Base-by-base conservation (phyloP, 1,140 invertebrate species). In the Varroa destructor region DNA sequence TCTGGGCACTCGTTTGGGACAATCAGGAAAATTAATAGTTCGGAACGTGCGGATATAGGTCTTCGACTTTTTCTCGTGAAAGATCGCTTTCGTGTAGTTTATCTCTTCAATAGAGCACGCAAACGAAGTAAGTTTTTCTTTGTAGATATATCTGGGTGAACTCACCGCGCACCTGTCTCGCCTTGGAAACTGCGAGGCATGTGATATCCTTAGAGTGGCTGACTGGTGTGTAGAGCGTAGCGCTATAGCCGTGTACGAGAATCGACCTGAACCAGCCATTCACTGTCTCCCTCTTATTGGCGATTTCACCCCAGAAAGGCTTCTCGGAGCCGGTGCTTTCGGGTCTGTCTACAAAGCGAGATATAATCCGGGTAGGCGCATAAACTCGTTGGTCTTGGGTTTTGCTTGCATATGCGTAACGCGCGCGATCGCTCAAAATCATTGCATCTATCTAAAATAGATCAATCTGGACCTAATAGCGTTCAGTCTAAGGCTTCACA, bases 311-410 rank as follows among this genome's bases (percentile, higher is more conserved):
- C 40, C 61, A 12, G 61, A 67, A 37, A 67, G 36, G 37, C 40
- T 67, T 4, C 61, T 67, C 14, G 61, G 61, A 1, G 61, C 61
- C 4, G 61, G 61, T 3, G 10, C 61, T 1, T 67, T 67, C 61
- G 61, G 61, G 46, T 40, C 46, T 1, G 61, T 67, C 10, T 67
- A 67, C 61, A 67, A 67, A 40, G 61, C 61, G 2, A 40, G 61
- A 12, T 67, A 67, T 46, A 40, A 43, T 40, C 61, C 61, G 46
- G 61, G 61, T 67, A 67, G 12, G n/a, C 12, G 10, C 1, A 67
- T 8, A 12, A 67, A 14, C 46, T 46, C 25, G 57, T 36, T 12
- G 55, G n/a, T 10, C 25, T 25, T 25, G 25, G 25, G 25, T 25
- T 25, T 25, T 25, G 25, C 25, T 25, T 25, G 25, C 25, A 25